These are phyloP conservation scores for Diplodus sargus DNA, from an alignment of 2,797 vertebrate species.

Conservation along the genomic window DNA sequence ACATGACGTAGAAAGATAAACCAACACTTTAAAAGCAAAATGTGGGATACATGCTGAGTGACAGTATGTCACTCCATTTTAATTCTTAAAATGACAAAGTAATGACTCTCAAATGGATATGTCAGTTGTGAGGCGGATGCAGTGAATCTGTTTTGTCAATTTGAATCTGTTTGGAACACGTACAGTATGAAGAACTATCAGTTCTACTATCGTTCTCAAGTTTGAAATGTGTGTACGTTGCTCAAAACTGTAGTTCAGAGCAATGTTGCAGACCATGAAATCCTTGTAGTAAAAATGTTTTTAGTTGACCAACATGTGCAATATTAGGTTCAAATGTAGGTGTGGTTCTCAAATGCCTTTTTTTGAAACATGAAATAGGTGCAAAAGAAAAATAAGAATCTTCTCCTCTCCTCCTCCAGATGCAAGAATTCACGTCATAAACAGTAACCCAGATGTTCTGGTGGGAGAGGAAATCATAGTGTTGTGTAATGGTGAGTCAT, in stretches of 20 bases:
- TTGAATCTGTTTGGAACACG: not conserved
- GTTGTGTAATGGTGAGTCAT: constrained; percentile 82
- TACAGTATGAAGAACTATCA: not conserved
- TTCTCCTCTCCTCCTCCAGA: constrained; percentile 57
- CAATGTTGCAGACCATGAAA: not conserved
- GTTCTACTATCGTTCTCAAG: not conserved
- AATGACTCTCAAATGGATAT: not conserved
- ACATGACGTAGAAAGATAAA: not conserved
- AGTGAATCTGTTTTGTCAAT: not conserved
- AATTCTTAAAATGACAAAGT: not conserved
- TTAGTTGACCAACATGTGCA: not conserved
- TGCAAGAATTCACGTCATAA: constrained; percentile 70
- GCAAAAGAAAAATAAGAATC: not conserved
- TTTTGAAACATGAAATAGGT: not conserved
- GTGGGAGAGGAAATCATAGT: constrained; percentile 70
- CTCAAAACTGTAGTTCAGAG: not conserved
- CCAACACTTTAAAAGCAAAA: not conserved
- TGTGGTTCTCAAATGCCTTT: too few relatives aligned
- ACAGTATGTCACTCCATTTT: too few relatives aligned
- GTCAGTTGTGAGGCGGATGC: not conserved
- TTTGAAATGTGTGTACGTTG: not conserved
- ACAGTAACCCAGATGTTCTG: constrained; percentile 50
- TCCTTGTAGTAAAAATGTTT: not conserved
- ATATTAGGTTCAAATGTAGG: too few relatives aligned
- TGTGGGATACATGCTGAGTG: not conserved